Percentiles rank a stretch among this genome's conserved stretches.
Conservation (phyloP, 2,888 invertebrate species). For the Thera obeliscata region DNA sequence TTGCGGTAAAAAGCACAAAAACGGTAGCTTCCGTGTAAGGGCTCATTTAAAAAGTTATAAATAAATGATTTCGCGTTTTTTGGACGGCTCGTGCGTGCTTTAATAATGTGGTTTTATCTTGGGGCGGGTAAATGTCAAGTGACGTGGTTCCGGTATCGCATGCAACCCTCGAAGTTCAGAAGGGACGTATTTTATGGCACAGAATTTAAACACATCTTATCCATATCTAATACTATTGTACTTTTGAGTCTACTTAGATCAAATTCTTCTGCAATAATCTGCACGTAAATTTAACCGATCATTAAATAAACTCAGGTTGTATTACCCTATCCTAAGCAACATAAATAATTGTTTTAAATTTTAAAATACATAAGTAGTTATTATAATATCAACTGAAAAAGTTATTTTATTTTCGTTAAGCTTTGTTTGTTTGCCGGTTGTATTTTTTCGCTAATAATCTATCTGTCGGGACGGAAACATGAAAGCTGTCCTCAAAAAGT, state of each 20-base stretch:
- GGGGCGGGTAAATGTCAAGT: conserved; percentile 67
- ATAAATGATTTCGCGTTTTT: conserved; percentile 73
- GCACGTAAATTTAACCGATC: no score
- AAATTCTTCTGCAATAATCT: no score
- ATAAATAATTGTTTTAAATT: no score
- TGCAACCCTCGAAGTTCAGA: conserved; percentile 53
- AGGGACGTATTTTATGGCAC: conserved; percentile 30
- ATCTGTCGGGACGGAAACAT: conserved; percentile 44
- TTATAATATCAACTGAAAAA: neutral
- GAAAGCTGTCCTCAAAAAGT: conserved; percentile 42
- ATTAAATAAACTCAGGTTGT: no score
- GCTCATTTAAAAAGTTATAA: conserved; percentile 70
- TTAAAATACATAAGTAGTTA: no score
- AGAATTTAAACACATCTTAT: neutral
- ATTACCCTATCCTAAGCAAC: no score
- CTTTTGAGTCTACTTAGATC: no score
- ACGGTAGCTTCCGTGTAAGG: conserved; percentile 43
- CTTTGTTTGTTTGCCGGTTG: conserved; percentile 25
- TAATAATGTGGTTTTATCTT: conserved; percentile 32
- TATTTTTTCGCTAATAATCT: conserved; percentile 35
- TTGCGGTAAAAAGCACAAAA: conserved; percentile 48
- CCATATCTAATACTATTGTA: no score
- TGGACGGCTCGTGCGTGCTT: conserved; percentile 70
- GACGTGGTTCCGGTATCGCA: conserved; percentile 70
- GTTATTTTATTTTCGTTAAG: neutral